Conservation (phyloP, 2,113 vertebrate genomes). For the Diadophis punctatus region DNA sequence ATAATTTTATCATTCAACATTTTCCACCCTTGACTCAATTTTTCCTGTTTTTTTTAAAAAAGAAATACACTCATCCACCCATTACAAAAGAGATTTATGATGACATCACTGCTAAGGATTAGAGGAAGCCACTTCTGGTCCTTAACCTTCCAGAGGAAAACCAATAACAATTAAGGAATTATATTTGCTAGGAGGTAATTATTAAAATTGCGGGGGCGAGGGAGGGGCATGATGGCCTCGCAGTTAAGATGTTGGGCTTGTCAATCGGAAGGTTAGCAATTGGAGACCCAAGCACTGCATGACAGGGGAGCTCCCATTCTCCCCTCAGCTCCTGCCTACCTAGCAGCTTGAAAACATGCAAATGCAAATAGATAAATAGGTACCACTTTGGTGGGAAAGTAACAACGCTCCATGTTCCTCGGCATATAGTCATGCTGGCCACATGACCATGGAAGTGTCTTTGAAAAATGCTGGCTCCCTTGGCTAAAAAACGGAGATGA, state of each 20-base stretch:
- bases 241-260: neutral
- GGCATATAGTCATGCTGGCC: neutral
- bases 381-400: neutral
- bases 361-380: neutral
- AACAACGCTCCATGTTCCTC: neutral
- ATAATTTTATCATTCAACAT: neutral
- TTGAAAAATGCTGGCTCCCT: neutral
- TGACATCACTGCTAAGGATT: neutral
- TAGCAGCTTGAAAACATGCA: neutral
- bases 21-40: neutral
- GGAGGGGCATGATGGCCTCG: neutral
- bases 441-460: neutral
- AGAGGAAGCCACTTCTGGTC: neutral
- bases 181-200: neutral
- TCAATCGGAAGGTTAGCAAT: neutral
- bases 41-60: neutral
- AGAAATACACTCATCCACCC: neutral
- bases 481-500: neutral
- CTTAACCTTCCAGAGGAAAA: neutral
- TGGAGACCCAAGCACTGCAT: neutral
- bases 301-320: neutral
- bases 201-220: too few species aligned
- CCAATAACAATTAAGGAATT: neutral
- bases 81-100: neutral
- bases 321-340: neutral